Evolutionary conservation across 2,797 vertebrate species (phyloP).

Genomic region (Adrianichthys oophorus): DNA sequence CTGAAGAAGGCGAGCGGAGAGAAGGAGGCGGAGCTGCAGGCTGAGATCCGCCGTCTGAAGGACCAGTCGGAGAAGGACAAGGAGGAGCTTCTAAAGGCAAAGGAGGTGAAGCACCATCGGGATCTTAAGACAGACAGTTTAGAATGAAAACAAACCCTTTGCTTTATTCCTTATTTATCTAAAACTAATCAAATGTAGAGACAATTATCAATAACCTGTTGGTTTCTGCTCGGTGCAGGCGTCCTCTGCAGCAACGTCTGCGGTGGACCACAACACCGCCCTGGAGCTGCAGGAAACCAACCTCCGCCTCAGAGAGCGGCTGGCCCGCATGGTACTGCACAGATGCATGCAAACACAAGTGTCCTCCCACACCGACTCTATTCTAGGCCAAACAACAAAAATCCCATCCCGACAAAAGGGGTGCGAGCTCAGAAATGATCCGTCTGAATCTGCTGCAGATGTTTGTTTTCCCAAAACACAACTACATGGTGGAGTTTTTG

Average conservation of each 20-base stretch:
- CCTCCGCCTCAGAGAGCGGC: conserved; percentile 83
- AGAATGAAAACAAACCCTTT: neutral
- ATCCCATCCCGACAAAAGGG: neutral
- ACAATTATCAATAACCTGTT: no score
- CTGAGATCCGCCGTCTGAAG: conserved; percentile 76
- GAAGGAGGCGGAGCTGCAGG: conserved; percentile 68
- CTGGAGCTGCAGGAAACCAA: conserved; percentile 83
- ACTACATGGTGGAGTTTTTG: no score
- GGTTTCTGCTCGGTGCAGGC: conserved; percentile 29
- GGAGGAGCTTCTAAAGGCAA: conserved; percentile 72
- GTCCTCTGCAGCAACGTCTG: conserved; percentile 33
- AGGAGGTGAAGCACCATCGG: conserved; percentile 73
- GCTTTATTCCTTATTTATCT: neutral
- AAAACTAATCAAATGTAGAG: neutral
- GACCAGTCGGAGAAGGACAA: conserved; percentile 74
- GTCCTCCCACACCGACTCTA: conserved; percentile 46
- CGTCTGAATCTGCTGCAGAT: conserved; percentile 23
- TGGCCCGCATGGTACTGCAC: conserved; percentile 80
- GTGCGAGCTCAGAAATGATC: conserved; percentile 28
- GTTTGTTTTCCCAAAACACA: no score
- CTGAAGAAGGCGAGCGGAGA: conserved; percentile 65
- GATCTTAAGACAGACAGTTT: neutral
- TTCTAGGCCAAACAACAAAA: conserved; percentile 31
- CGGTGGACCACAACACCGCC: conserved; percentile 56
- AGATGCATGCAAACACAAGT: conserved; percentile 29